A percentile compares a stretch with the other conserved stretches of the same genome.
phyloP scores from a whole-genome alignment of 2,797 vertebrate genomes.

The Pseudochaenichthys georgianus region DNA sequence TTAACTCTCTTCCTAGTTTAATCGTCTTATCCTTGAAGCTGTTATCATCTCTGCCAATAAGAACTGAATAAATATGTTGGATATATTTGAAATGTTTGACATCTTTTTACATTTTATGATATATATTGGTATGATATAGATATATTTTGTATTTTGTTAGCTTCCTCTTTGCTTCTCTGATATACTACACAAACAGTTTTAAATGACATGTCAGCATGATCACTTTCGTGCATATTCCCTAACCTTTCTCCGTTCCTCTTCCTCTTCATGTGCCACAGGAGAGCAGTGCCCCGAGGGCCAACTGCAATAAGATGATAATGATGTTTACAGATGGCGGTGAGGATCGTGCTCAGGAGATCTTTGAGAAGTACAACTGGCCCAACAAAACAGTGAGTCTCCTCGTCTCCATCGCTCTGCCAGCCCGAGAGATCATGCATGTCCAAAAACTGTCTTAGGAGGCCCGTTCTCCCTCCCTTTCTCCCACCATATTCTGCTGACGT shows the following conservation, averaged over 20 bases:
- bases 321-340: conserved; percentile 99
- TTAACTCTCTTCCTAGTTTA: background rate
- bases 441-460: conserved; percentile 23
- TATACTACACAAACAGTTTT: background rate
- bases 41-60: background rate
- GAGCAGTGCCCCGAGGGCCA: conserved; percentile 93
- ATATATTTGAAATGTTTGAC: background rate
- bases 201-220: conserved; percentile 2
- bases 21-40: background rate
- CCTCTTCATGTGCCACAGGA: conserved; percentile 73
- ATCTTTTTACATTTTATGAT: no score
- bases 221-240: conserved; percentile 3
- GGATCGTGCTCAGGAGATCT: conserved; percentile 96
- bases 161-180: background rate
- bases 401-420: conserved; percentile 36
- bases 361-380: conserved; percentile 99
- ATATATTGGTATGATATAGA: background rate
- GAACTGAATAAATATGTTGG: background rate
- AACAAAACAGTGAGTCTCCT: conserved; percentile 93
- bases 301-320: conserved; percentile 99
- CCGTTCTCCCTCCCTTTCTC: conserved; percentile 4
- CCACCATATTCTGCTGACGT: conserved; percentile 35
- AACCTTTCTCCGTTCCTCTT: conserved; percentile 33
- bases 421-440: conserved; percentile 41
- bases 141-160: background rate